Conservation (phyloP, 1,140 invertebrate genomes). For the Heterodera schachtii region DNA sequence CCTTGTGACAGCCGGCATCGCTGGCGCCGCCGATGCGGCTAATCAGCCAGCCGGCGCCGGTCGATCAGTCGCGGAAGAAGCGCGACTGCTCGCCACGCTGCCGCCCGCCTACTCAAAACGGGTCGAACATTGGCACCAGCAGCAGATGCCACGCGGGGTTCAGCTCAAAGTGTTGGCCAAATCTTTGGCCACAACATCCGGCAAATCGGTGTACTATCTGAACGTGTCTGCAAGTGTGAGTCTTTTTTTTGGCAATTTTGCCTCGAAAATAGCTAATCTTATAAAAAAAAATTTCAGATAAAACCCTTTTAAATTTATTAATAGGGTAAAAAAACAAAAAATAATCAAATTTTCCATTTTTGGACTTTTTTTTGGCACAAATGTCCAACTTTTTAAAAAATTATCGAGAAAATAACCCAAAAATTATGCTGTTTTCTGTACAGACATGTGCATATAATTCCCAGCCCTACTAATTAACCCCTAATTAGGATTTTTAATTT, state of each 20-base stretch:
- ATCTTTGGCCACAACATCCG: not conserved
- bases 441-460: too few relatives aligned
- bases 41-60: not conserved
- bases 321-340: too few relatives aligned
- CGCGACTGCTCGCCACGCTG: not conserved
- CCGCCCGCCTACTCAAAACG: constrained; percentile 13
- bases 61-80: constrained; percentile 7
- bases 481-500: too few relatives aligned
- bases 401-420: too few relatives aligned
- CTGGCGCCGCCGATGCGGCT: too few relatives aligned
- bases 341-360: too few relatives aligned
- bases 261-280: too few relatives aligned
- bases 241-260: not conserved
- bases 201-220: constrained; percentile 44
- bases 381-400: too few relatives aligned
- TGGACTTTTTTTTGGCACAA: not conserved
- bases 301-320: too few relatives aligned
- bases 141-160: constrained; percentile 14
- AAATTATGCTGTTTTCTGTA: too few relatives aligned
- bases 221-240: constrained; percentile 52
- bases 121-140: constrained; percentile 25
- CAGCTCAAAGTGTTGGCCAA: constrained; percentile 20
- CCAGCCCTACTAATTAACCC: too few relatives aligned
- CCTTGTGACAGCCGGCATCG: not conserved
- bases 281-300: too few relatives aligned